A percentile compares a stretch with the other conserved stretches of the same genome.
phyloP scores from a whole-genome alignment of 2,113 vertebrate genomes.

The Oreochromis spilurus region DNA sequence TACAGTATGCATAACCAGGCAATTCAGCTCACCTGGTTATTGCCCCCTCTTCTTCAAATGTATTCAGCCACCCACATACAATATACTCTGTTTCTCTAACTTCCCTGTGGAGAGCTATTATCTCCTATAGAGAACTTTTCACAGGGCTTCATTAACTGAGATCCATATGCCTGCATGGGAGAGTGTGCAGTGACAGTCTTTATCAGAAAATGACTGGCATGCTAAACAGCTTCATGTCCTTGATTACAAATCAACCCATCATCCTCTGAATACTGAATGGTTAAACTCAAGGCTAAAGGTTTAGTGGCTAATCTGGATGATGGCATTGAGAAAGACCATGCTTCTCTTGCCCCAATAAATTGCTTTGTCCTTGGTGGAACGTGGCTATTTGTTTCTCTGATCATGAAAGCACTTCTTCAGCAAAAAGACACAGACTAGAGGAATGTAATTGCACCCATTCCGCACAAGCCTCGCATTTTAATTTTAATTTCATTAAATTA shows the following conservation, averaged over 20 bases:
- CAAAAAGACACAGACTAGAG: not conserved
- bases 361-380: slow-evolving; percentile 27
- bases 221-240: not conserved
- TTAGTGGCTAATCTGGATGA: not conserved
- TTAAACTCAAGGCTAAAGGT: not conserved
- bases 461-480: not conserved
- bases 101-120: not conserved
- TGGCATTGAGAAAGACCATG: not conserved
- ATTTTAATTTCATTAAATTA: not conserved
- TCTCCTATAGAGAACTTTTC: not conserved
- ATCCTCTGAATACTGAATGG: slow-evolving; percentile 3
- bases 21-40: not conserved
- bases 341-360: not conserved
- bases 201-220: slow-evolving; percentile 28
- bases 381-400: slow-evolving; percentile 26
- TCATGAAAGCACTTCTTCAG: slow-evolving; percentile 22
- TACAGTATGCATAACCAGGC: not conserved
- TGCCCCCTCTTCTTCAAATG: not conserved
- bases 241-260: slow-evolving; percentile 7
- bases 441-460: not conserved
- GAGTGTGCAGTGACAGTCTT: not conserved
- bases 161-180: not conserved
- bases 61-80: not conserved
- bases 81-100: not conserved
- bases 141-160: slow-evolving; percentile 1